Conservation (phyloP, 2,113 vertebrate genomes). For the Barbus barbus region DNA sequence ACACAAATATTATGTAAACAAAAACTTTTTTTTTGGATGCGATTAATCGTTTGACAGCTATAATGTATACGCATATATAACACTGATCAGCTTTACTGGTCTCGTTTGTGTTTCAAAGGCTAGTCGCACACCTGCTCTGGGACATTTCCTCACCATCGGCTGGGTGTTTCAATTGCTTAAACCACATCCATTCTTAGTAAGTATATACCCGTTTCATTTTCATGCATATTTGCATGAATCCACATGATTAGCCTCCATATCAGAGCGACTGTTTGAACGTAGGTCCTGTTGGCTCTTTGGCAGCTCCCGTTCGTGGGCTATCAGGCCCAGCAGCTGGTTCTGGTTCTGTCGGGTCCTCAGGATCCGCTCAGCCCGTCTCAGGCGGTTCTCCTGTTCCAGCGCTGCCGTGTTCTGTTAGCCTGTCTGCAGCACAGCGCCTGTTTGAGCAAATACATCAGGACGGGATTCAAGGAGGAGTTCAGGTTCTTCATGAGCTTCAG, state of each 20-base stretch:
- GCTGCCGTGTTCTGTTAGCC: constrained; percentile 74
- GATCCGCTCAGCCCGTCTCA: constrained; percentile 66
- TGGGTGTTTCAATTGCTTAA: constrained; percentile 73
- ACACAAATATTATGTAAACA: no score
- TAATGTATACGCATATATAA: background rate
- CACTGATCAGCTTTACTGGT: background rate
- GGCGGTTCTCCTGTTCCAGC: constrained; percentile 77
- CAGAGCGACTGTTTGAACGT: background rate
- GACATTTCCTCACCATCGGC: constrained; percentile 67
- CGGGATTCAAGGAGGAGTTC: constrained; percentile 77
- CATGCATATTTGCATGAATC: background rate
- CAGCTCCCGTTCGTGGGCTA: constrained; percentile 71
- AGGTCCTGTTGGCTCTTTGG: no score
- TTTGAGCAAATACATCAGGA: constrained; percentile 69
- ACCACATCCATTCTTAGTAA: constrained; percentile 71
- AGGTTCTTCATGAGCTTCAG: constrained; percentile 62
- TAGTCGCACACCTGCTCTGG: constrained; percentile 58
- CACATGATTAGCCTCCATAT: background rate
- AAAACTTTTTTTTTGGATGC: no score
- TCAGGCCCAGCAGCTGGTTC: constrained; percentile 71
- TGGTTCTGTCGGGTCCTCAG: constrained; percentile 62
- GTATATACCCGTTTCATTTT: background rate
- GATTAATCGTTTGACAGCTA: no score
- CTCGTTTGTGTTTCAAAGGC: constrained; percentile 58
- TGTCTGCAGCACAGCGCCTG: constrained; percentile 73